Evolutionary conservation across 2,888 invertebrate species (phyloP), one percentile per base, ranked within the genome.

Genomic region (Poecilobothrus nobilitatus): DNA sequence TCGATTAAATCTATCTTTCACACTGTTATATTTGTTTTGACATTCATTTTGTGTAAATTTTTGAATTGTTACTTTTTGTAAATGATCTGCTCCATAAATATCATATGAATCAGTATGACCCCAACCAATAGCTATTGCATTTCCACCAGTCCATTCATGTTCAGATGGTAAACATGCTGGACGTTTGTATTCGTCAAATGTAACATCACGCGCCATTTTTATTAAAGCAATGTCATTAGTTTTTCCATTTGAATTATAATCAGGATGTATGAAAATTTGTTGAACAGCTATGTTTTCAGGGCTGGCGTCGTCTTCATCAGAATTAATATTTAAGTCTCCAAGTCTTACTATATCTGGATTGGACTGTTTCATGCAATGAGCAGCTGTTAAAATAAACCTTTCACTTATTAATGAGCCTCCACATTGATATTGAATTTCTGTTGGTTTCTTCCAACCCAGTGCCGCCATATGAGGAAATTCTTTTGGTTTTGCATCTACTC

Each of bases 191-290:
- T 76, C 76, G 65, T 74, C 78, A 68, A 83, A 82, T 8, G 71
- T 73, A 0, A 82, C 82, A 0, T 74, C 73, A 0, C 75, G 73
- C 12, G 78, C 76, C 41, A 87, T 74, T 70, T 79, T 76, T 15
- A 86, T 73, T 9, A 87, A 74, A 1, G 83, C 86, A 22, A 87
- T 84, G 74, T 87, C 87, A 74, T 87, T 82, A 75, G 84, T 85
- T 34, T 81, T 75, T 0, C 79, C 74, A 2, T 78, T 73, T 1
- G 76, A 68, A 2, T 73, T 75, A 74, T 82, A 85, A 2, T 76
- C 73, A 0, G 82, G 82, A 75, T 85, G 83, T 33, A 77, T 73
- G 4, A 77, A 74, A 18, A 69, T 63, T 20, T 74, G 70, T 0
- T 70, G 72, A 20, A 83, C 76, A 7, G 68, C 71, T 66, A 74